Evolutionary conservation across 2,113 vertebrate species (phyloP), one percentile per base, ranked within the genome.

Genomic region (Beaufortia kweichowensis): DNA sequence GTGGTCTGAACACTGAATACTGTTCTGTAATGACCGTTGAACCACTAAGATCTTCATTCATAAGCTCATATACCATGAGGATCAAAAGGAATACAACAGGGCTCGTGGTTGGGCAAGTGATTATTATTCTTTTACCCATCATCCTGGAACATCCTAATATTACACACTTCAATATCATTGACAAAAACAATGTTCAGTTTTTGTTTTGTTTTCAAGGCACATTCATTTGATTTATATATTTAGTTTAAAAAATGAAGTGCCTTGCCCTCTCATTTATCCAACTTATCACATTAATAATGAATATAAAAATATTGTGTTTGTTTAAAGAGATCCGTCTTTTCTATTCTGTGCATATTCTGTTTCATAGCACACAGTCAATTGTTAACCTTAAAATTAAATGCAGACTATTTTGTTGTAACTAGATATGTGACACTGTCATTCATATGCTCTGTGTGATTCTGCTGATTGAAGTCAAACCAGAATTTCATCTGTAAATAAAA

Each of bases 401-500:
- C 65, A 57, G 31, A 41, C 12, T 33, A 33, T 15, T 53, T 24
- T 41, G 33, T 43, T 55, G 48, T 23, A 35, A 1, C 11, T 23
- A 2, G 28, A 7, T 26, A 48, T 53, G 23, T 59, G 21, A 26
- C 26, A 6, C 9, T 0, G 41, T 56, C 26, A 57, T 59, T 43
- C 23, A 43, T 48, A 23, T 61, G 11, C 1, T 4, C 3, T 61
- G 39, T 39, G 35, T 39, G 26, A 29, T 56, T 56, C 31, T 26
- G 53, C 31, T 68, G 43, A 35, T 29, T 56, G 3, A 33, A 69
- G 10, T 21, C 26, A 15, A 33, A 70, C 19, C 55, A 35, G n/a
- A 21, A 50, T 28, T 11, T 50, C 17, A 33, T 39, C 6, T 70
- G 19, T 39, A 43, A 71, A 71, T 71, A 71, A 71, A 71, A 71